phyloP scores from a whole-genome alignment of 2,797 vertebrate species.

The Phrynocephalus vlangalii region DNA sequence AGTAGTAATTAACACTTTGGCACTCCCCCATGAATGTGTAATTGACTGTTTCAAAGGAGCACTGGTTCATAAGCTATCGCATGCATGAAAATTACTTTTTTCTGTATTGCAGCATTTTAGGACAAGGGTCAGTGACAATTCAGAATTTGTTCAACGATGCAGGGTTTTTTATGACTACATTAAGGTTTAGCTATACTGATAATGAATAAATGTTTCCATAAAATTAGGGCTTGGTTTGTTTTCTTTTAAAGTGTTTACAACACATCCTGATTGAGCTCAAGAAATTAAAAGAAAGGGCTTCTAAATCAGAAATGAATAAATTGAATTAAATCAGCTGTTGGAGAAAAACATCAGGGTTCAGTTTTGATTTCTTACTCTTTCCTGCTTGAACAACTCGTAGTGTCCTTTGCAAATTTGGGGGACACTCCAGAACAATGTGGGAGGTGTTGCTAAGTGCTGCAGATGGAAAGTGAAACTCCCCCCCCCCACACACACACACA shows the following conservation, averaged over 20 bases:
- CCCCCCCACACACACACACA: no score
- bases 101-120: slow-evolving; percentile 88
- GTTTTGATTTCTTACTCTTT: background rate
- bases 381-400: background rate
- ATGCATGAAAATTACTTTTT: slow-evolving; percentile 94
- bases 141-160: slow-evolving; percentile 91
- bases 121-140: slow-evolving; percentile 95
- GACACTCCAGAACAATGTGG: background rate
- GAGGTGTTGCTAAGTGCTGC: background rate
- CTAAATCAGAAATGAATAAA: slow-evolving; percentile 60
- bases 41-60: slow-evolving; percentile 99
- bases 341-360: background rate
- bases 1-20: slow-evolving; percentile 99
- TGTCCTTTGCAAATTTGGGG: background rate
- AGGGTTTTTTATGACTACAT: slow-evolving; percentile 95
- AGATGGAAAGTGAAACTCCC: background rate
- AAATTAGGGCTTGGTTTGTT: slow-evolving; percentile 67
- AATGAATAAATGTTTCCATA: slow-evolving; percentile 88
- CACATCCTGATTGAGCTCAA: slow-evolving; percentile 41
- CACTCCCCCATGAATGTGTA: slow-evolving; percentile 96
- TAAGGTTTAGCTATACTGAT: slow-evolving; percentile 95
- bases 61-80: slow-evolving; percentile 92
- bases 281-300: slow-evolving; percentile 57
- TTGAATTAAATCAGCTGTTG: background rate
- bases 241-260: slow-evolving; percentile 69